phyloP scores from a whole-genome alignment of 2,888 invertebrate species.

The Ganaspis brasiliensis region DNA sequence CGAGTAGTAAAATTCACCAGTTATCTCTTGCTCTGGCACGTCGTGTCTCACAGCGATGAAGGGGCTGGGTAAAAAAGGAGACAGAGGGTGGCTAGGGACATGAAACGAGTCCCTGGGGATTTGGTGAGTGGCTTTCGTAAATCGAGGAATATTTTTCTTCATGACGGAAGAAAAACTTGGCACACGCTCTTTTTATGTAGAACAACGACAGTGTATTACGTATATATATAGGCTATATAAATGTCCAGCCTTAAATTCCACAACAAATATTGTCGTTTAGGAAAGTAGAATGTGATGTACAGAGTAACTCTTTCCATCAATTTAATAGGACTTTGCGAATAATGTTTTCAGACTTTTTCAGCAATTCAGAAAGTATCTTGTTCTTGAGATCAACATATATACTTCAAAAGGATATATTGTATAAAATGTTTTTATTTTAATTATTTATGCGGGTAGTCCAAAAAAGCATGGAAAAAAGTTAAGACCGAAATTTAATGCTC shows the following conservation, averaged over 20 bases:
- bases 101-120: constrained; percentile 44
- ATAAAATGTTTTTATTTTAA: too few relatives aligned
- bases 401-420: too few relatives aligned
- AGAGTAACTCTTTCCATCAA: constrained; percentile 37
- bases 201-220: constrained; percentile 25
- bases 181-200: constrained; percentile 43
- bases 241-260: constrained; percentile 10
- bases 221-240: background rate
- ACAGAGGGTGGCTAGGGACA: constrained; percentile 38
- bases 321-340: too few relatives aligned
- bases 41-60: constrained; percentile 49
- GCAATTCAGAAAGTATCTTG: too few relatives aligned
- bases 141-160: constrained; percentile 42
- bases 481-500: too few relatives aligned
- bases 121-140: constrained; percentile 54
- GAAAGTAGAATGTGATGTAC: constrained; percentile 38
- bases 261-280: constrained; percentile 25
- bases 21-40: constrained; percentile 53
- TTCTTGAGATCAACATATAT: too few relatives aligned
- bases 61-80: constrained; percentile 21
- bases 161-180: constrained; percentile 36
- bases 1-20: constrained; percentile 64
- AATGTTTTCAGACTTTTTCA: too few relatives aligned
- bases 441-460: too few relatives aligned
- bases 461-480: too few relatives aligned